Percentiles rank a stretch among this genome's conserved stretches.
Evolutionary conservation across 2,888 invertebrate species (phyloP).

Genomic region (Odontocerum albicorne): DNA sequence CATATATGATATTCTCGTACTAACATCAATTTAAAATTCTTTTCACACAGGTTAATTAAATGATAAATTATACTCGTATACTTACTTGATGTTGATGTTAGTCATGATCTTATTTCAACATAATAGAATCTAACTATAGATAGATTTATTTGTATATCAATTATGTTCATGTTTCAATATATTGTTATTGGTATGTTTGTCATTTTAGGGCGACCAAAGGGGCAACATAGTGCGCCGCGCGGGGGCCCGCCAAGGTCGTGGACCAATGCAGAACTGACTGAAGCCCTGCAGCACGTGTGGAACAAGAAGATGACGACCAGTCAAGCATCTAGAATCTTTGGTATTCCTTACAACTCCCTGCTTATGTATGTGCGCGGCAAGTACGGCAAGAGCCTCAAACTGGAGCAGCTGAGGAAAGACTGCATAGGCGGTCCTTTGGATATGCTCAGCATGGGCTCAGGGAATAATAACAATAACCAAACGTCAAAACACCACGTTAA

Average conservation of each 20-base stretch:
- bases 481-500: constrained; percentile 59
- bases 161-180: no score
- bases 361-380: constrained; percentile 92
- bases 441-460: constrained; percentile 64
- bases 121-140: no score
- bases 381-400: constrained; percentile 88
- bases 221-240: constrained; percentile 87
- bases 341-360: constrained; percentile 90
- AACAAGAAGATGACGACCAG: constrained; percentile 94
- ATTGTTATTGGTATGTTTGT: no score
- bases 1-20: no score
- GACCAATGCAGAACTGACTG: constrained; percentile 89
- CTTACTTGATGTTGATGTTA: no score
- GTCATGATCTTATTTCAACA: no score
- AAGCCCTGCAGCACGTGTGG: constrained; percentile 92
- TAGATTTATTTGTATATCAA: no score
- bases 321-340: constrained; percentile 87
- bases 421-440: constrained; percentile 82
- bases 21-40: no score
- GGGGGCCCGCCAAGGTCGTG: constrained; percentile 90
- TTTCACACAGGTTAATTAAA: no score
- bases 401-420: constrained; percentile 85
- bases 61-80: no score
- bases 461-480: constrained; percentile 61
- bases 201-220: constrained; percentile 75